Percentiles rank a stretch among this genome's conserved stretches.
Conservation (phyloP, 2,888 invertebrate species). For the Papilio gigon region DNA sequence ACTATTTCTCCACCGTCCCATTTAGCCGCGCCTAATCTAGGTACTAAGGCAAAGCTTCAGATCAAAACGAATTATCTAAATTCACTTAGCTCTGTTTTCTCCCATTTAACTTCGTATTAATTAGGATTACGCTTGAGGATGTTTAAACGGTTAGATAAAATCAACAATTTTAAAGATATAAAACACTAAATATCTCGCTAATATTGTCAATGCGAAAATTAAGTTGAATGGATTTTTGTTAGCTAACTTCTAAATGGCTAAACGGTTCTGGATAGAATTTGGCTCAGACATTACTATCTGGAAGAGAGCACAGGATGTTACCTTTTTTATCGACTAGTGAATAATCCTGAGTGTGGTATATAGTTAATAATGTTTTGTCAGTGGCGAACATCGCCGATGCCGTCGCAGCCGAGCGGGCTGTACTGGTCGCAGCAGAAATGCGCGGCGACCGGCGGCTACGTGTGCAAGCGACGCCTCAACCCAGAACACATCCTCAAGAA, state of each 20-base stretch:
- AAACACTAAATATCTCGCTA: background rate
- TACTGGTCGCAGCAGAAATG: constrained; percentile 88
- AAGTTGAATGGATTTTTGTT: too few relatives aligned
- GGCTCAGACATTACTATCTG: too few relatives aligned
- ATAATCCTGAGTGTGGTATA: background rate
- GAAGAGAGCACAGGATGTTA: too few relatives aligned
- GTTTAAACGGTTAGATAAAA: background rate
- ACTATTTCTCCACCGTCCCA: background rate
- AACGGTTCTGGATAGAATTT: too few relatives aligned
- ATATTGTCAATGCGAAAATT: too few relatives aligned
- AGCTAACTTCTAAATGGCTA: too few relatives aligned
- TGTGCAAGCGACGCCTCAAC: constrained; percentile 81
- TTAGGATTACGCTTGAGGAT: constrained; percentile 3
- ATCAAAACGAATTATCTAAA: constrained; percentile 30
- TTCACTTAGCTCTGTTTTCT: background rate
- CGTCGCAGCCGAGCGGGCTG: constrained; percentile 85
- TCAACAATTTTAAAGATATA: background rate
- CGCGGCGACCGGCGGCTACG: constrained; percentile 85
- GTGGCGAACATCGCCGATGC: constrained; percentile 86
- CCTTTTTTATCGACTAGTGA: too few relatives aligned
- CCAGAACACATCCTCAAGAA: constrained; percentile 80
- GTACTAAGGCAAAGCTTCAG: constrained; percentile 29
- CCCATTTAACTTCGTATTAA: constrained; percentile 1
- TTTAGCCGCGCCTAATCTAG: constrained; percentile 28
- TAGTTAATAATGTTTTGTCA: constrained; percentile 60